Evolutionary conservation across 2,888 invertebrate species (phyloP), one percentile per base, ranked within the genome.

Genomic region (Scrobipalpa atriplicella): DNA sequence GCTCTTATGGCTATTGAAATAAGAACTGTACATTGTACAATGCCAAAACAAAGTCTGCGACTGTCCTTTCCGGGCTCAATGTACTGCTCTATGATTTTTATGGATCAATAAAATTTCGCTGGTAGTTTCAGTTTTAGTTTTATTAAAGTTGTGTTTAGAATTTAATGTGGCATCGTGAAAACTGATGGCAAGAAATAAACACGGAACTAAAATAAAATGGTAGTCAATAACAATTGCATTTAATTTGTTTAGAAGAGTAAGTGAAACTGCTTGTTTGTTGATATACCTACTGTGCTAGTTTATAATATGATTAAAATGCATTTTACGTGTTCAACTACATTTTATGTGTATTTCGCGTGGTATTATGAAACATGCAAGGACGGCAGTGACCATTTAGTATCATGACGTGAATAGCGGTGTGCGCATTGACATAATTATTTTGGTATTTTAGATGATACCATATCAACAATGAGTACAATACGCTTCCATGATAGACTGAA

Each of bases 201-300:
- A 41, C 8, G 41, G 41, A 5, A 29, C 29, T 5, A 29, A n/a
- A 29, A 29, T 5, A 29, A 5, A 29, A 29, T 5, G 5, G 29
- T 3, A 29, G 29, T 29, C 29, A 29, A 29, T 29, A 29, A 3
- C 47, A 47, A 47, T 16, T 47, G 16, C 47, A 47, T 47, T 47
- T 47, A 47, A 47, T 47, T 47, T 47, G 47, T 47, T 10, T 8
- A 47, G 47, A 16, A 47, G 47, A 47, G 16, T 47, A 47, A 47
- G 16, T 13, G 43, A 13, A 43, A 43, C 11, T 43, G 43, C 43
- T 43, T 43, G 29, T 29, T 29, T 29, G 29, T 29, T 29, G 29
- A 5, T 29, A 29, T 5, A 29, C n/a, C n/a, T n/a, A n/a, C 29
- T 29, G 29, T 29, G 29, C 29, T 29, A 29, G 29, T 29, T 29